These are phyloP conservation scores for Petrolisthes cinctipes DNA, from an alignment of 2,888 invertebrate species.

Conservation along the genomic window DNA sequence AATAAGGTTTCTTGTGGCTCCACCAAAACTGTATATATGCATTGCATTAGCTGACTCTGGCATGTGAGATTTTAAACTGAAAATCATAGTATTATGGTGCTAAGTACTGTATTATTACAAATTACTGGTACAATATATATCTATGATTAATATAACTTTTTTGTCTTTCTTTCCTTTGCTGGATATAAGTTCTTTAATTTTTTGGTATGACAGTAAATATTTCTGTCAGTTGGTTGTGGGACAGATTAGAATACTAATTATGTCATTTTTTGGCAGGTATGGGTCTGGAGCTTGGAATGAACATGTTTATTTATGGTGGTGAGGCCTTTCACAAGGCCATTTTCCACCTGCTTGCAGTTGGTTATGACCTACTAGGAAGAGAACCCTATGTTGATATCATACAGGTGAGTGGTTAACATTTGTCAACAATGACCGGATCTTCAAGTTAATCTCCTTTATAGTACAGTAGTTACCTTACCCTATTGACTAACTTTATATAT, in stretches of 20 bases:
- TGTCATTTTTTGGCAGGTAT: conserved; percentile 77
- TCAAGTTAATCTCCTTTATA: neutral
- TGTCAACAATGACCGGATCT: neutral
- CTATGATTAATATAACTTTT: too few relatives aligned
- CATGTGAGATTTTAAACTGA: too few relatives aligned
- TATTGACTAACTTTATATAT: neutral
- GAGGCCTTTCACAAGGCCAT: conserved; percentile 78
- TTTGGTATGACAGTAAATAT: too few relatives aligned
- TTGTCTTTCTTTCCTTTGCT: neutral
- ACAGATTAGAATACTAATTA: neutral
- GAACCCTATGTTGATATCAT: conserved; percentile 81
- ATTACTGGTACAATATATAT: too few relatives aligned
- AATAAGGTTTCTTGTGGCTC: too few relatives aligned
- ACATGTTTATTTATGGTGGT: conserved; percentile 84
- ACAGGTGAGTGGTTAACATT: conserved; percentile 70
- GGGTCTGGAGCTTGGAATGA: conserved; percentile 80
- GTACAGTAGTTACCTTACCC: neutral
- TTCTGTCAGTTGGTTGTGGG: neutral
- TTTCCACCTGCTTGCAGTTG: conserved; percentile 78
- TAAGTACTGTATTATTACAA: too few relatives aligned
- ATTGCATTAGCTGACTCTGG: too few relatives aligned
- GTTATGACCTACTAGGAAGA: conserved; percentile 82
- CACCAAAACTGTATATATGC: too few relatives aligned
- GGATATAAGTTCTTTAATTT: neutral
- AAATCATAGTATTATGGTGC: too few relatives aligned